Evolutionary conservation across 2,888 invertebrate genomes (phyloP).

Genomic region (Keiferia lycopersicella): DNA sequence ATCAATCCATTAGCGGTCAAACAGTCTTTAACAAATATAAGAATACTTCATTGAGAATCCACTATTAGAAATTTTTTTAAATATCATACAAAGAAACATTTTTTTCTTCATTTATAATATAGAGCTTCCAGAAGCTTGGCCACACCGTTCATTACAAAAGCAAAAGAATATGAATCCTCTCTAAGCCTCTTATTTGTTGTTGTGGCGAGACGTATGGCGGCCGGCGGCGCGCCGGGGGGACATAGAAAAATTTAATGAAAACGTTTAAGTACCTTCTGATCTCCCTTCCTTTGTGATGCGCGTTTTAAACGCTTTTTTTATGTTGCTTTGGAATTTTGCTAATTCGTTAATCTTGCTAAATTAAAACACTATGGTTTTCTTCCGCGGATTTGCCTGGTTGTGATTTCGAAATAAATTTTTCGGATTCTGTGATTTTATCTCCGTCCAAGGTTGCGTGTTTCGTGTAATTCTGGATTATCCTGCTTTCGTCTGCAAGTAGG

Average conservation of each 20-base stretch:
- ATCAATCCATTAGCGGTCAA: too few species aligned
- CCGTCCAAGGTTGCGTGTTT: not conserved
- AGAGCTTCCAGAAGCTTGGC: conserved; percentile 27
- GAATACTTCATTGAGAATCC: too few species aligned
- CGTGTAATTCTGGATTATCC: not conserved
- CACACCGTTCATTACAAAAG: conserved; percentile 45
- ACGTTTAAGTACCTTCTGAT: conserved; percentile 44
- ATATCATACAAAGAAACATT: too few species aligned
- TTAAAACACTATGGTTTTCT: not conserved
- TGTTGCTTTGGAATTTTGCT: conserved; percentile 14
- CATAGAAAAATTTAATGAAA: conserved; percentile 50
- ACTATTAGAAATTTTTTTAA: too few species aligned
- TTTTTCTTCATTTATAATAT: not conserved
- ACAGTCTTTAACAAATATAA: too few species aligned
- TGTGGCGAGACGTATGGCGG: conserved; percentile 53
- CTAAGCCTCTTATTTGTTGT: conserved; percentile 62
- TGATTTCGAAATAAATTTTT: not conserved
- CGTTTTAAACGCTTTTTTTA: conserved; percentile 24
- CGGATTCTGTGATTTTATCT: not conserved
- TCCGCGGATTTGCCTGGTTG: not conserved
- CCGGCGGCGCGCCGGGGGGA: conserved; percentile 35
- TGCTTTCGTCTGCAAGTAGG: not conserved
- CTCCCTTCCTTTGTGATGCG: conserved; percentile 42
- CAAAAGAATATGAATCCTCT: conserved; percentile 50
- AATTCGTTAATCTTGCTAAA: conserved; percentile 17